Conservation (phyloP, 2,797 vertebrate species). For the Falco peregrinus region DNA sequence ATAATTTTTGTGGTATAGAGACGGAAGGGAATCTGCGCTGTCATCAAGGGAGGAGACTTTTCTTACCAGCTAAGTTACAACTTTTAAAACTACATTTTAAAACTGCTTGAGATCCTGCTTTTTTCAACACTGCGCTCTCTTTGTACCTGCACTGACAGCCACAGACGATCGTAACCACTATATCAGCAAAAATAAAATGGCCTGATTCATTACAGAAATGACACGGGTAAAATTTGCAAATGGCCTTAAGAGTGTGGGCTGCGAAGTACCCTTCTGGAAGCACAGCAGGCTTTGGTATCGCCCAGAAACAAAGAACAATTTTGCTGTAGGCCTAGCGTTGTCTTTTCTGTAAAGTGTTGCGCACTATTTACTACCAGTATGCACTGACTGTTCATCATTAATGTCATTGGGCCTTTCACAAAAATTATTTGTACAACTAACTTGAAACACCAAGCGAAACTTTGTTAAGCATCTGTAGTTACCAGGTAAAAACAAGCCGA, state of each 20-base stretch:
- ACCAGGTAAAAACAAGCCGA: neutral
- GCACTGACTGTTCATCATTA: neutral
- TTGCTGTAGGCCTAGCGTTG: neutral
- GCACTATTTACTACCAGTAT: neutral
- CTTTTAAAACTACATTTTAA: neutral
- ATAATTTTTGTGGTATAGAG: neutral
- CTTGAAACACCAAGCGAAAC: neutral
- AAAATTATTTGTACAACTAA: neutral
- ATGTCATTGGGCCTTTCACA: neutral
- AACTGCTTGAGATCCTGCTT: conserved; percentile 27
- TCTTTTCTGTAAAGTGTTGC: neutral
- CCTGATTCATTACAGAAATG: neutral
- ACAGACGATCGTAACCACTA: neutral
- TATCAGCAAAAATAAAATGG: neutral
- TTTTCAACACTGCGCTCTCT: neutral
- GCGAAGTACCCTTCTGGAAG: neutral
- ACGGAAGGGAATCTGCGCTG: neutral
- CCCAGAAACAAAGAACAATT: neutral
- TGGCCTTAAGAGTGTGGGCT: neutral
- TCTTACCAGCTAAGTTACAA: neutral
- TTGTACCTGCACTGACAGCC: neutral
- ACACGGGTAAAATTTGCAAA: neutral
- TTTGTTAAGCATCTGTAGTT: neutral
- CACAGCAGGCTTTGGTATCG: neutral
- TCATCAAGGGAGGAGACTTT: neutral